phyloP scores from a whole-genome alignment of 1,140 invertebrate genomes.

The Phthorimaea operculella region DNA sequence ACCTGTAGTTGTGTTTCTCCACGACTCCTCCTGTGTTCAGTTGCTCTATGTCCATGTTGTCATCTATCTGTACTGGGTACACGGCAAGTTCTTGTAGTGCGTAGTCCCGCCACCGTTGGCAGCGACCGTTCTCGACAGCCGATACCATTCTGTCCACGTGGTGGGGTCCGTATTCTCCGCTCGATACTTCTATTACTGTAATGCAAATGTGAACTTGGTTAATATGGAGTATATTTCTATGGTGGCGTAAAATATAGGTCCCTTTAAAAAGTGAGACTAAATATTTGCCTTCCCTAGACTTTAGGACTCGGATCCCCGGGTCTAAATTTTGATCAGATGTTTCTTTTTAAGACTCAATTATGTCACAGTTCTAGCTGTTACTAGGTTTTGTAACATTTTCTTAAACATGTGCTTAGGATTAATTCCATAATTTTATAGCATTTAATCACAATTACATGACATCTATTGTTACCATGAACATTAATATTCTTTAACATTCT shows the following conservation, averaged over 20 bases:
- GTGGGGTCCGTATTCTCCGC: constrained; percentile 77
- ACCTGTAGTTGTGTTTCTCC: constrained; percentile 46
- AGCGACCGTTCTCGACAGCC: constrained; percentile 72
- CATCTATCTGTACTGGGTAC: constrained; percentile 14
- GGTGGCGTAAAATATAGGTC: not conserved
- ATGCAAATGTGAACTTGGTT: constrained; percentile 15
- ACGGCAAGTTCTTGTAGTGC: constrained; percentile 15
- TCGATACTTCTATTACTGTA: constrained; percentile 81
- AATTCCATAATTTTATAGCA: too few species aligned
- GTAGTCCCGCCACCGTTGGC: constrained; percentile 59
- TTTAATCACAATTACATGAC: too few species aligned
- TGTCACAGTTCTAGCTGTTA: too few species aligned
- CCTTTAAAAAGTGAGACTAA: too few species aligned
- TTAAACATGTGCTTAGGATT: too few species aligned
- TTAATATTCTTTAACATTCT: too few species aligned
- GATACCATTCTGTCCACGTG: constrained; percentile 73
- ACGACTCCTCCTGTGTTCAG: constrained; percentile 35
- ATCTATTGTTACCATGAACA: too few species aligned
- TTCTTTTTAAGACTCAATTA: too few species aligned
- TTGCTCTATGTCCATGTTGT: constrained; percentile 33
- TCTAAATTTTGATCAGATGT: too few species aligned
- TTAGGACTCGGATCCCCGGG: too few species aligned
- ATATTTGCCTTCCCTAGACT: too few species aligned
- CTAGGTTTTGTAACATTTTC: too few species aligned
- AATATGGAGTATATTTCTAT: not conserved